Base-by-base conservation (phyloP, 30 jellyfish, hydroid and myxozoan genomes). In the Aurelia aurita region DNA sequence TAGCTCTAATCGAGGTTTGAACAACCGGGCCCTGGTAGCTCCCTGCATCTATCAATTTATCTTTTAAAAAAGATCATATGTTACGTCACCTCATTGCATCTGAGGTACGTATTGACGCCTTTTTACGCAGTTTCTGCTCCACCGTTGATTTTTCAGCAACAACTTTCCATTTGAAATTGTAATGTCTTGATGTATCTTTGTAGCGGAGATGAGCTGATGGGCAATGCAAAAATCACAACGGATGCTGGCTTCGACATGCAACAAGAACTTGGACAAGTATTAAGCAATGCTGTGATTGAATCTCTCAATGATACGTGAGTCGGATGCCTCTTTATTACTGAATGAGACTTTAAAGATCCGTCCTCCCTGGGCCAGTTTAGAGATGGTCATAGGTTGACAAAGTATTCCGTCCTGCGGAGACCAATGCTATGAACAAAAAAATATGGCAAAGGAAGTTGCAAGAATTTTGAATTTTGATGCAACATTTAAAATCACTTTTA, bases 201-300 rank as follows among this genome's bases (percentile, higher is more conserved):
- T 34, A 92, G 98, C 64, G 98, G 98, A 1, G 89, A 81, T 15
- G 97, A 92, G n/a, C 82, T 92, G 26, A 87, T 92, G 74, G 97
- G 98, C 20, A 74, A 87, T 59, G 93, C 80, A 9, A 80, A 66
- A 66, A 54, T 92, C 7, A 72, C 69, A 7, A 44, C 21, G 31
- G 91, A 87, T n/a, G 73, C 79, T 26, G 72, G 70, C 63, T 46
- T 55, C 12, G 82, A 79, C 25, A 15, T 77, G 28, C 77, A 85
- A 31, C 62, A 81, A 14, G 79, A 75, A 29, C 89, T 92, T 28
- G 98, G 94, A 43, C 95, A 80, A 0, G 66, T 92, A 27, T 73
- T 92, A 27, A 92, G 98, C 77, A 81, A 82, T 66, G 85, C 96
- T 0, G 97, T 92, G 23, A 59, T 92, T 34, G 95, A 87, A 46